phyloP scores from a whole-genome alignment of 2,888 invertebrate species.

The Sussaba pulchella region DNA sequence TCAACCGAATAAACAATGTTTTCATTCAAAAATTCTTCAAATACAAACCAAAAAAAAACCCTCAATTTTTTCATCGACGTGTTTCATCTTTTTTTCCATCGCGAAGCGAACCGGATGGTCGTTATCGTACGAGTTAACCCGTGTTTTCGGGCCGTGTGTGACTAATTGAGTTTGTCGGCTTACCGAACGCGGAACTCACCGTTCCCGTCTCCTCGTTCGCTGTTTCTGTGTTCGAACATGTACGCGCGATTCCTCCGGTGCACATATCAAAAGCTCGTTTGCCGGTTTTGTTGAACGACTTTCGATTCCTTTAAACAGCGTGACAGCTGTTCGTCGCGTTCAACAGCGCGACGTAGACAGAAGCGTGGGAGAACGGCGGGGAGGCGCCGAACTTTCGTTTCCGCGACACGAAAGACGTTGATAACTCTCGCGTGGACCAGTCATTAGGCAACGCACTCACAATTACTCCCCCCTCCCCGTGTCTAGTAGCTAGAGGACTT shows the following conservation, averaged over 20 bases:
- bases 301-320: slow-evolving; percentile 29
- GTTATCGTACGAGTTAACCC: slow-evolving; percentile 6
- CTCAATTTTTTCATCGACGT: background rate
- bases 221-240: slow-evolving; percentile 11
- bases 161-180: slow-evolving; percentile 48
- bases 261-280: background rate
- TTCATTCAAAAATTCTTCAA: no score
- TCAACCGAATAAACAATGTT: no score
- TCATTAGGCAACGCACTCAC: slow-evolving; percentile 22
- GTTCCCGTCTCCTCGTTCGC: no score
- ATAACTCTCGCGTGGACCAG: slow-evolving; percentile 5
- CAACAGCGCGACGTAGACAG: no score
- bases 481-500: no score
- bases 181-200: slow-evolving; percentile 46
- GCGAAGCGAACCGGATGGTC: background rate
- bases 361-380: no score
- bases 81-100: background rate
- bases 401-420: background rate
- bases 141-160: slow-evolving; percentile 47
- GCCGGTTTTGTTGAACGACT: slow-evolving; percentile 15
- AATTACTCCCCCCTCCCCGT: background rate
- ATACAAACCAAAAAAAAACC: slow-evolving; percentile 15
- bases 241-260: background rate
- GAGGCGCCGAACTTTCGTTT: slow-evolving; percentile 17
- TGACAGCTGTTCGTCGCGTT: slow-evolving; percentile 38